Conservation (phyloP, 2,797 vertebrate genomes). For the Acrossocheilus fasciatus region DNA sequence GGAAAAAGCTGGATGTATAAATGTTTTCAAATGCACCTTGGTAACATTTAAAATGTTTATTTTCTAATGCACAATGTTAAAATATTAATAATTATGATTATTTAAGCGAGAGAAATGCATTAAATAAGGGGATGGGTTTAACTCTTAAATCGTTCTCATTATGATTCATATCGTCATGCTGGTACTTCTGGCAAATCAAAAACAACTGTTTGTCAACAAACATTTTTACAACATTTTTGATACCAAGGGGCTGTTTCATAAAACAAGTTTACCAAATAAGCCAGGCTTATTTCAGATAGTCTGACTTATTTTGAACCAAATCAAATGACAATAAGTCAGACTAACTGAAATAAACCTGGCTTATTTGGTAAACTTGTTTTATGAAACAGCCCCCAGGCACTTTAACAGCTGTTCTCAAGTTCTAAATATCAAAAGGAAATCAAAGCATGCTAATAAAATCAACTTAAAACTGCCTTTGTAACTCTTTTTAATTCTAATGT, state of each 20-base stretch:
- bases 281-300: no score
- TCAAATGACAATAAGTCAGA: no score
- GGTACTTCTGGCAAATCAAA: neutral
- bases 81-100: neutral
- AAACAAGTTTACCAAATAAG: no score
- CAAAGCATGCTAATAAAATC: neutral
- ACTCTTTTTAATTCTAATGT: neutral
- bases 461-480: neutral
- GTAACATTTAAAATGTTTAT: neutral
- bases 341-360: no score
- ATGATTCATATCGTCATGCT: neutral
- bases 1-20: neutral
- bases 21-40: neutral
- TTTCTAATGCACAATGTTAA: neutral
- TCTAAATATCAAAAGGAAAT: neutral
- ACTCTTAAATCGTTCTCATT: neutral
- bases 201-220: neutral
- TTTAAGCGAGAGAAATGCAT: neutral
- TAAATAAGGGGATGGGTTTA: neutral
- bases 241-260: no score
- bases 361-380: no score
- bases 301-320: no score
- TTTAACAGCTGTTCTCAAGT: neutral
- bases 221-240: neutral
- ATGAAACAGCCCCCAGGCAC: neutral